Percentiles rank a stretch among this genome's conserved stretches.
phyloP scores from a whole-genome alignment of 2,888 invertebrate genomes.

The Xestia ashworthii region DNA sequence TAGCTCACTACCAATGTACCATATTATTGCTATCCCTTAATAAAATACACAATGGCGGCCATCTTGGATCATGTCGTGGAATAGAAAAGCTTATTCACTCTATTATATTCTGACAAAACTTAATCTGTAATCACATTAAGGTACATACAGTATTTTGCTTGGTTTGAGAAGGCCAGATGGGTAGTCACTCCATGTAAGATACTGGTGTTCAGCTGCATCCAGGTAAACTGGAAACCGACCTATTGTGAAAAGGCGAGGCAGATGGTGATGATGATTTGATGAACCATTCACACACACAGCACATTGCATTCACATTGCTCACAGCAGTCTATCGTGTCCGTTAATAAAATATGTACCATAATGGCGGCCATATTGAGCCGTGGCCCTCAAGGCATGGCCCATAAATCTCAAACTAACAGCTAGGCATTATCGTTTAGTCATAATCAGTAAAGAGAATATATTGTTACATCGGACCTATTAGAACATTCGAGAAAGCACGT shows the following conservation, averaged over 20 bases:
- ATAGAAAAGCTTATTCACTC: background rate
- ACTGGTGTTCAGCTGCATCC: background rate
- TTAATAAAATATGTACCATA: too few relatives aligned
- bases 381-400: background rate
- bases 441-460: too few relatives aligned
- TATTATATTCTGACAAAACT: background rate
- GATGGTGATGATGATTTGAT: background rate
- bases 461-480: too few relatives aligned
- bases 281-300: too few relatives aligned
- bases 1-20: background rate
- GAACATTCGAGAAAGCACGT: too few relatives aligned
- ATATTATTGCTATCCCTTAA: background rate
- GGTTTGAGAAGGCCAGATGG: background rate
- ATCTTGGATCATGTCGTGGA: background rate
- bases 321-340: background rate
- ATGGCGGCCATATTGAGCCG: background rate
- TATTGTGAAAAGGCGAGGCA: background rate
- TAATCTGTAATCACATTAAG: background rate
- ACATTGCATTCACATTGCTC: too few relatives aligned
- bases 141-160: background rate
- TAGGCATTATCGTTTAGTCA: background rate
- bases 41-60: background rate
- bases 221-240: background rate
- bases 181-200: background rate
- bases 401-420: too few relatives aligned